Conservation (phyloP, 2,113 vertebrate species). For the Salvelinus fontinalis region DNA sequence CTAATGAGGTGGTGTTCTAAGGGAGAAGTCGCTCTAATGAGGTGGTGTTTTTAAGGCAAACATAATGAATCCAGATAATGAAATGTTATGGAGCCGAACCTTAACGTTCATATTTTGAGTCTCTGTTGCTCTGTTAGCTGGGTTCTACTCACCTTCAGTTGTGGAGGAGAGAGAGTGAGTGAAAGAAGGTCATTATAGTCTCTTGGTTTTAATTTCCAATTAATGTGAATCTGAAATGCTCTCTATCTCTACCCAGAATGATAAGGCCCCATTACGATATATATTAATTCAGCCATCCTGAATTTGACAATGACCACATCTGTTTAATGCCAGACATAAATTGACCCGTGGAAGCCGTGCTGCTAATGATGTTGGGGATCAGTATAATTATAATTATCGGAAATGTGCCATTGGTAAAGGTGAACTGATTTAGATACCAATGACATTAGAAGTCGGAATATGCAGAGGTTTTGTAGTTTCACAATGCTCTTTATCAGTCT, state of each 20-base stretch:
- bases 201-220: slow-evolving; percentile 1
- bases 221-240: background rate
- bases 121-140: too few relatives aligned
- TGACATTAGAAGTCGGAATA: background rate
- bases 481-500: background rate
- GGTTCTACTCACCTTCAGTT: too few relatives aligned
- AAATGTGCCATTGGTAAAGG: slow-evolving; percentile 2
- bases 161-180: background rate
- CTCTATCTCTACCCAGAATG: background rate
- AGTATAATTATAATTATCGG: slow-evolving; percentile 22
- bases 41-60: too few relatives aligned
- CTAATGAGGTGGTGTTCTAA: too few relatives aligned
- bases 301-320: background rate
- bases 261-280: background rate
- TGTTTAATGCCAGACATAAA: slow-evolving; percentile 28
- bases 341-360: slow-evolving; percentile 4
- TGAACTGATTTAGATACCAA: slow-evolving; percentile 11
- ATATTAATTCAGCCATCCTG: background rate
- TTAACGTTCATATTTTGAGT: too few relatives aligned
- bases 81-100: too few relatives aligned
- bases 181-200: background rate
- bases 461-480: background rate
- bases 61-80: too few relatives aligned
- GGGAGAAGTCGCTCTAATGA: too few relatives aligned
- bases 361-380: background rate